Percentiles rank a stretch among this genome's conserved stretches.
These are phyloP conservation scores for Emydocephalus ijimae DNA, from an alignment of 2,113 vertebrate species.

Conservation along the genomic window DNA sequence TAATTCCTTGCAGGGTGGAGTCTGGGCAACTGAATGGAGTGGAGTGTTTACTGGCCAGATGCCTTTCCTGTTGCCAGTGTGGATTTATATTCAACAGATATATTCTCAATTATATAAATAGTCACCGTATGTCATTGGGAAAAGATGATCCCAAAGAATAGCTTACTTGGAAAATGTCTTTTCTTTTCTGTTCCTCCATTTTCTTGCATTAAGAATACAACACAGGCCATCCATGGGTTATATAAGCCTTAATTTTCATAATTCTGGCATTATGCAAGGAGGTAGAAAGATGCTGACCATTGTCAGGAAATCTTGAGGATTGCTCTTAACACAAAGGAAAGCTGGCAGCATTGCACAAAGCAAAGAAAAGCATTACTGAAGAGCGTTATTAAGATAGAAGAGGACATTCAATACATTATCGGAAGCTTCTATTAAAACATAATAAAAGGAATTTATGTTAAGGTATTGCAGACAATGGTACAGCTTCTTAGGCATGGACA, in stretches of 20 bases:
- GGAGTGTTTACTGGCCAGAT: too few species aligned
- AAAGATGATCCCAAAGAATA: slow-evolving; percentile 14
- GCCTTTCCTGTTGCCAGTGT: too few species aligned
- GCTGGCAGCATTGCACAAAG: slow-evolving; percentile 57
- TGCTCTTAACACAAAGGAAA: slow-evolving; percentile 49
- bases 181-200: slow-evolving; percentile 18
- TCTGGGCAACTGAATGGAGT: too few species aligned
- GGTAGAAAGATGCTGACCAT: neutral
- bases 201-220: slow-evolving; percentile 55
- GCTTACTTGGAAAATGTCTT: slow-evolving; percentile 51
- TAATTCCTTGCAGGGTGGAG: too few species aligned
- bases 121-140: slow-evolving; percentile 24
- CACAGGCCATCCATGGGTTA: neutral
- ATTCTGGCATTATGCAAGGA: neutral
- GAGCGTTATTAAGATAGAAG: slow-evolving; percentile 41
- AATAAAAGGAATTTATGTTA: neutral
- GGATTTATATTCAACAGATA: too few species aligned
- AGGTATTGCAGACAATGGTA: neutral
- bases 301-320: neutral
- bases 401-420: neutral
- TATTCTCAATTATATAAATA: slow-evolving; percentile 13
- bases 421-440: neutral
- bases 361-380: slow-evolving; percentile 54
- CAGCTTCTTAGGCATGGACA: neutral
- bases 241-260: neutral